Percentiles rank a stretch among this genome's conserved stretches.
These are phyloP conservation scores for Neoarius graeffei DNA, from an alignment of 2,113 vertebrate genomes.

Conservation along the genomic window DNA sequence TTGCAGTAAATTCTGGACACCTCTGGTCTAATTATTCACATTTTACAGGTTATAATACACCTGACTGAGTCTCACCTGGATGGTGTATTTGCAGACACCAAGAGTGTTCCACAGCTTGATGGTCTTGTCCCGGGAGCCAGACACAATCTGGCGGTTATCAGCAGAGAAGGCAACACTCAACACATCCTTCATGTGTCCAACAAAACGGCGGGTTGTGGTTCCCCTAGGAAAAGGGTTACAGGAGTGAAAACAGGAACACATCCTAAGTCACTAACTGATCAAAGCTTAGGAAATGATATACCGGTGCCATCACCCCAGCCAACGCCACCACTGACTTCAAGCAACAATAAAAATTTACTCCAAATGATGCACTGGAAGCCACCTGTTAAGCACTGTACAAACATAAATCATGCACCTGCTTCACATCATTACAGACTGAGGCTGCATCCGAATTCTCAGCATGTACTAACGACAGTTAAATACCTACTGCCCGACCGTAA, in stretches of 20 bases:
- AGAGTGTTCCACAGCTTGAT: constrained; percentile 98
- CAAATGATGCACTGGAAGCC: background rate
- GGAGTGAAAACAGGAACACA: background rate
- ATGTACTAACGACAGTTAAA: too few species aligned
- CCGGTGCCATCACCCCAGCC: background rate
- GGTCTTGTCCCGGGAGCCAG: constrained; percentile 93
- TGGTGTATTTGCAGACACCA: constrained; percentile 97
- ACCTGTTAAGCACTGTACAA: background rate
- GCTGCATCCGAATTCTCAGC: too few species aligned
- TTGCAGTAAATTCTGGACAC: background rate
- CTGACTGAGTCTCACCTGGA: constrained; percentile 79
- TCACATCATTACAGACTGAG: too few species aligned
- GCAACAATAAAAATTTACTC: background rate
- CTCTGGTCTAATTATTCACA: background rate
- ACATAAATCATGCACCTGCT: background rate
- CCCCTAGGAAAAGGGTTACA: constrained; percentile 71
- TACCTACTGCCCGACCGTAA: too few species aligned
- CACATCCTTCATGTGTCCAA: constrained; percentile 94
- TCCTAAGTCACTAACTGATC: background rate
- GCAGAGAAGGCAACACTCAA: constrained; percentile 95
- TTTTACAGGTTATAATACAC: too few species aligned
- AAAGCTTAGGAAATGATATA: background rate
- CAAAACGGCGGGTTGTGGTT: constrained; percentile 86
- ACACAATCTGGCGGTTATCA: constrained; percentile 97
- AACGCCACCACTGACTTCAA: background rate